Conservation (phyloP, 1,140 invertebrate species). For the Pygmarrhopalites habei region DNA sequence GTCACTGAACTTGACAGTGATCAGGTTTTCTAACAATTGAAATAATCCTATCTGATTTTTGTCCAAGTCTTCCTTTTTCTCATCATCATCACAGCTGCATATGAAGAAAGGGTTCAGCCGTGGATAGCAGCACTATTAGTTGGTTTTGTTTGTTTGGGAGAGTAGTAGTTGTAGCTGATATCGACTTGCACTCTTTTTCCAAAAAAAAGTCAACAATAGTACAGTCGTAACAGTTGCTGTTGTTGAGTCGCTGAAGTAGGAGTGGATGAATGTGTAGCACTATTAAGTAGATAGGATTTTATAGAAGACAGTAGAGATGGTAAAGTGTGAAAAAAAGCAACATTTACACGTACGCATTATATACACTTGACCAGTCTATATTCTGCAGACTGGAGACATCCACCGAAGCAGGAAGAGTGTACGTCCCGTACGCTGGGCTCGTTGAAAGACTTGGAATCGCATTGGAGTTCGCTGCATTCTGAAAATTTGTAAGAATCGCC, state of each 20-base stretch:
- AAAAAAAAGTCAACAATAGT: too few relatives aligned
- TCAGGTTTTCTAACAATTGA: background rate
- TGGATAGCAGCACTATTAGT: background rate
- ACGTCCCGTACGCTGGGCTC: slow-evolving; percentile 33
- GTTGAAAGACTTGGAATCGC: slow-evolving; percentile 35
- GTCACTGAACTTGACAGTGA: slow-evolving; percentile 3
- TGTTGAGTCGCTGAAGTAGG: background rate
- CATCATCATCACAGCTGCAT: slow-evolving; percentile 8
- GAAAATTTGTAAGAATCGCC: slow-evolving; percentile 15
- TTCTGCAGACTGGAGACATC: slow-evolving; percentile 38
- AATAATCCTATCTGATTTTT: background rate
- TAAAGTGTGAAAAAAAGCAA: slow-evolving; percentile 16
- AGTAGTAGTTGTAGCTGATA: background rate
- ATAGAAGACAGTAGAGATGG: slow-evolving; percentile 10
- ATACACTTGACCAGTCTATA: slow-evolving; percentile 38
- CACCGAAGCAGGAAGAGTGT: slow-evolving; percentile 36
- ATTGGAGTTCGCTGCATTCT: slow-evolving; percentile 29
- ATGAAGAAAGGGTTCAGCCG: background rate
- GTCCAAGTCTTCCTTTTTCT: background rate
- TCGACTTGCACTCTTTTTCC: background rate
- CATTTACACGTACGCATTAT: slow-evolving; percentile 38
- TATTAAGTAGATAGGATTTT: slow-evolving; percentile 16
- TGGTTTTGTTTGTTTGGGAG: background rate
- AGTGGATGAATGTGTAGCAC: background rate
- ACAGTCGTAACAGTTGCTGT: slow-evolving; percentile 1